Conservation (phyloP, 2,113 vertebrate genomes). For the Strigops habroptila region DNA sequence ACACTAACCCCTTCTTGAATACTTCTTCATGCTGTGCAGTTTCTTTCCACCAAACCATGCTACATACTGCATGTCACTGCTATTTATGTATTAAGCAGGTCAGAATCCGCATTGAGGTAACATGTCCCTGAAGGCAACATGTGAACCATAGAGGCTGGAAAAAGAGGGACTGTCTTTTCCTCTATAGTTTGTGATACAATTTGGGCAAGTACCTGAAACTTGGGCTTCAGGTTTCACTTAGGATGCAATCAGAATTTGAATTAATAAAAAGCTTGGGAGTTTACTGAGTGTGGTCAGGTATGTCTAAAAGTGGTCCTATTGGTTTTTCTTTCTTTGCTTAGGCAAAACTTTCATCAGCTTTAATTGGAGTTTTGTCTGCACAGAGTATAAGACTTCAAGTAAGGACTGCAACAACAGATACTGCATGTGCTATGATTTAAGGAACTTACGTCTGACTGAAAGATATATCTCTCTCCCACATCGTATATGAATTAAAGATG, state of each 20-base stretch:
- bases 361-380: neutral
- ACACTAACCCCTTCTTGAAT: neutral
- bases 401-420: neutral
- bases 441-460: neutral
- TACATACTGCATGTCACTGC: neutral
- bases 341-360: neutral
- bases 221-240: rapidly evolving
- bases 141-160: neutral
- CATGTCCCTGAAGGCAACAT: neutral
- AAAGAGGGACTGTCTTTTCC: neutral
- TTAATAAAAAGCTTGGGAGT: rapidly evolving
- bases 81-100: neutral
- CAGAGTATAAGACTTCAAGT: neutral
- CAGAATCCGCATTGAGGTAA: neutral
- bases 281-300: neutral
- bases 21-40: neutral
- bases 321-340: neutral
- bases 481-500: neutral
- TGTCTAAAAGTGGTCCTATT: neutral
- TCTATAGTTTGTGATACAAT: neutral
- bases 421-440: neutral
- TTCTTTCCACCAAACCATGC: neutral
- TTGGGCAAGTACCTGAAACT: neutral
- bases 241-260: neutral
- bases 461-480: neutral